Evolutionary conservation across 2,113 vertebrate genomes (phyloP).

Genomic region (crab-eating macaque (Macaca fascicularis)): DNA sequence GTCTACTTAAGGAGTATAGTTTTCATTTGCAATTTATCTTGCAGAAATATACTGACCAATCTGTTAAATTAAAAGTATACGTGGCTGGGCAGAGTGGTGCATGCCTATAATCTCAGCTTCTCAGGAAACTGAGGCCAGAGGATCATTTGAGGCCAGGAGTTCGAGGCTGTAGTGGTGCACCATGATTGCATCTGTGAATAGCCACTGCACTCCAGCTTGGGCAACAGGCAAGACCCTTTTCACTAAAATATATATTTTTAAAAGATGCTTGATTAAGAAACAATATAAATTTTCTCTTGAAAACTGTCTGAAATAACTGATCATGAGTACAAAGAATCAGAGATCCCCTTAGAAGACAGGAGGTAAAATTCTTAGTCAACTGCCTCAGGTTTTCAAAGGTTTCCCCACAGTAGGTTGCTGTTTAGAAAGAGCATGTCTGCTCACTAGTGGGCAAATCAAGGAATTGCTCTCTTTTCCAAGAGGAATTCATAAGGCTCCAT

Average conservation of each 20-base stretch:
- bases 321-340: background rate
- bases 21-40: constrained; percentile 36
- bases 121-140: too few species aligned
- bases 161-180: too few species aligned
- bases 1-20: background rate
- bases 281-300: background rate
- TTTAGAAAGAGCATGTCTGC: background rate
- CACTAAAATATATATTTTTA: too few species aligned
- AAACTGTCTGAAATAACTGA: constrained; percentile 19
- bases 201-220: too few species aligned
- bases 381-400: background rate
- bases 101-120: too few species aligned
- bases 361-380: constrained; percentile 3
- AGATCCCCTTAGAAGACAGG: background rate
- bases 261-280: constrained; percentile 18
- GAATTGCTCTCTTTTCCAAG: constrained; percentile 11
- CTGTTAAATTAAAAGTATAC: background rate
- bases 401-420: background rate
- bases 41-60: background rate
- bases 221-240: too few species aligned
- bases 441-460: constrained; percentile 14
- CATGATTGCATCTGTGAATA: too few species aligned
- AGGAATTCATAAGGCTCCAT: constrained; percentile 2
- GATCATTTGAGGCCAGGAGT: too few species aligned
- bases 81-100: background rate